phyloP scores from a whole-genome alignment of 2,113 vertebrate genomes.

The Montifringilla adamsi region DNA sequence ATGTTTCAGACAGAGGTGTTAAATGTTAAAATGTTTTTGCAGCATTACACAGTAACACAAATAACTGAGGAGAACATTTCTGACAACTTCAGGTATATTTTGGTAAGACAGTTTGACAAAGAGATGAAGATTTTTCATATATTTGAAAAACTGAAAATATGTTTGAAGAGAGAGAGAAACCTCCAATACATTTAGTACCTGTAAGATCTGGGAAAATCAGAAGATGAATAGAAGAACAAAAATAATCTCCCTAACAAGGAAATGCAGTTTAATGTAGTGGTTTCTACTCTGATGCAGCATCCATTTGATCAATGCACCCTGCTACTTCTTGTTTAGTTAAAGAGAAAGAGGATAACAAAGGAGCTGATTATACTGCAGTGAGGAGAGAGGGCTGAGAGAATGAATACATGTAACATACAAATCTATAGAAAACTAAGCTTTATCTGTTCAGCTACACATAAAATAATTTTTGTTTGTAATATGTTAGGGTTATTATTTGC shows the following conservation, averaged over 20 bases:
- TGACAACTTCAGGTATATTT: not conserved
- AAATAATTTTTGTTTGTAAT: not conserved
- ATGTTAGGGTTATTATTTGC: not conserved
- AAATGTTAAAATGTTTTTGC: not conserved
- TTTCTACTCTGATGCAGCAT: not conserved
- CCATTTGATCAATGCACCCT: not conserved
- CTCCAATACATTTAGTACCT: not conserved
- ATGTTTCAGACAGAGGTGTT: not conserved
- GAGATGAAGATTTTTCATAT: not conserved
- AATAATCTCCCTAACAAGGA: not conserved
- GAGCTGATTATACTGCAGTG: not conserved
- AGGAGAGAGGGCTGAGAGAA: not conserved
- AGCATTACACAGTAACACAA: not conserved
- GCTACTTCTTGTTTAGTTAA: not conserved
- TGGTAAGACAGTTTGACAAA: not conserved
- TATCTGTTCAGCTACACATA: not conserved
- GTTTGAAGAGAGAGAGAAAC: not conserved
- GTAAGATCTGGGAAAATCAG: not conserved
- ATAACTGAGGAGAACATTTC: not conserved
- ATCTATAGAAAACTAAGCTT: not conserved
- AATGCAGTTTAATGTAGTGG: not conserved
- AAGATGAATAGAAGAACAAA: not conserved
- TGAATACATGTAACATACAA: not conserved
- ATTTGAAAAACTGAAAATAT: not conserved
- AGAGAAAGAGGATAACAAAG: not conserved